phyloP scores from a whole-genome alignment of 2,797 vertebrate genomes.

The Australoheros facetus region DNA sequence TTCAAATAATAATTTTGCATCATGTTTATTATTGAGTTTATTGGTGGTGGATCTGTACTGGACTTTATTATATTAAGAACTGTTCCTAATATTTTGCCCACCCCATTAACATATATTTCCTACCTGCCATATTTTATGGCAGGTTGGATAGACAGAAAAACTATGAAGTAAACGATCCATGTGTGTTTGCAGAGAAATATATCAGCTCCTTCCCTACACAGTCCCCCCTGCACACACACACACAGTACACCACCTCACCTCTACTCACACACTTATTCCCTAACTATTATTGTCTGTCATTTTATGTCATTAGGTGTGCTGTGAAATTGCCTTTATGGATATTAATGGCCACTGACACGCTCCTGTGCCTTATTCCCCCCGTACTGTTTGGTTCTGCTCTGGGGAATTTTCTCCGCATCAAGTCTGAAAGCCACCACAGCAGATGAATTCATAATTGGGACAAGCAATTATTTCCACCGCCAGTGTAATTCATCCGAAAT shows the following conservation, averaged over 20 bases:
- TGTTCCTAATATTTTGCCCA: neutral
- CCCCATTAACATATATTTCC: neutral
- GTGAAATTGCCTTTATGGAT: conserved; percentile 70
- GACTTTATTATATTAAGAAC: neutral
- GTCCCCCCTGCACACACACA: neutral
- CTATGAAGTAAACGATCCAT: neutral
- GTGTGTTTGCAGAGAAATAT: conserved; percentile 12
- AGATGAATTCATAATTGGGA: conserved; percentile 74
- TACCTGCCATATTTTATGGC: neutral
- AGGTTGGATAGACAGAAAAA: neutral
- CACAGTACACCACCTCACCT: conserved; percentile 3
- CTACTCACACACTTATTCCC: conserved; percentile 43
- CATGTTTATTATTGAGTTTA: neutral
- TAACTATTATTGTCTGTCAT: conserved; percentile 59
- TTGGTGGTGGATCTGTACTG: rapidly evolving
- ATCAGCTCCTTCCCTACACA: conserved; percentile 1
- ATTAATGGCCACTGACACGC: conserved; percentile 59
- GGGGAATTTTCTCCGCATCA: conserved; percentile 51
- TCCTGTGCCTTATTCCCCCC: conserved; percentile 35
- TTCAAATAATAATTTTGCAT: no score
- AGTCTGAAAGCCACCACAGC: conserved; percentile 51
- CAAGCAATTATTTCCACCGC: conserved; percentile 68
- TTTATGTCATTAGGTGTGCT: conserved; percentile 67
- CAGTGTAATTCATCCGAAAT: conserved; percentile 58
- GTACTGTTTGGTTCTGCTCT: conserved; percentile 56